Conservation (phyloP, 2,113 vertebrate genomes). For the Callipepla squamata region DNA sequence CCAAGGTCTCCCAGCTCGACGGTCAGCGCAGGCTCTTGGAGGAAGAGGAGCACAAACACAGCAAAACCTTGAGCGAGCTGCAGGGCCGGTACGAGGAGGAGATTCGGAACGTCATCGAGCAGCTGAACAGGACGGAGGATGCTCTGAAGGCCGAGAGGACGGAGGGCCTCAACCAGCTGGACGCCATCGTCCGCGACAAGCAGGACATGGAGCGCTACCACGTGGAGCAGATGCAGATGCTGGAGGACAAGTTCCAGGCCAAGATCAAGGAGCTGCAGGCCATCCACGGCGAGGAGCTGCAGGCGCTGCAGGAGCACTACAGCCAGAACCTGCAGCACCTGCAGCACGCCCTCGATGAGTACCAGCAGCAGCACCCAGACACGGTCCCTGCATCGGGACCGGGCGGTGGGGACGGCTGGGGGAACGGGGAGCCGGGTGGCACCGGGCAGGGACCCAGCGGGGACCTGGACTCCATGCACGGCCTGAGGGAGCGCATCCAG, state of each 20-base stretch:
- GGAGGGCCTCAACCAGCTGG: conserved; percentile 80
- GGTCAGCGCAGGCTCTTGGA: conserved; percentile 78
- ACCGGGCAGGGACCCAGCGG: neutral
- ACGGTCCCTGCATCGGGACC: neutral
- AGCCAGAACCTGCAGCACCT: conserved; percentile 80
- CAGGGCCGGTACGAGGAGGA: conserved; percentile 81
- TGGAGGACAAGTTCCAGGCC: conserved; percentile 87
- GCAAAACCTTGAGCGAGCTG: conserved; percentile 76
- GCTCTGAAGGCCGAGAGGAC: conserved; percentile 80
- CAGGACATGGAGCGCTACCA: conserved; percentile 83
- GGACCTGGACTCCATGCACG: conserved; percentile 78
- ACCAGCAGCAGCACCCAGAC: conserved; percentile 57
- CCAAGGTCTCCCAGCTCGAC: conserved; percentile 80
- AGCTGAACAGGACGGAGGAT: conserved; percentile 77
- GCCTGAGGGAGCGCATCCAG: conserved; percentile 88
- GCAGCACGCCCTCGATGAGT: conserved; percentile 73
- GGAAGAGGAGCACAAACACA: conserved; percentile 79
- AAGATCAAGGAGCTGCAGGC: conserved; percentile 86
- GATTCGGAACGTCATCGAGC: conserved; percentile 79
- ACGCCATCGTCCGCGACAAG: conserved; percentile 80
- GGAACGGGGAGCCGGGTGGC: conserved; percentile 18
- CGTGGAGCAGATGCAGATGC: conserved; percentile 80
- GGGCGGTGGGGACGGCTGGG: neutral
- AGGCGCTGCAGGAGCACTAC: conserved; percentile 83
- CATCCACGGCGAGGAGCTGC: conserved; percentile 85